Conservation (phyloP, 2,888 invertebrate species). For the Cenopis cana region DNA sequence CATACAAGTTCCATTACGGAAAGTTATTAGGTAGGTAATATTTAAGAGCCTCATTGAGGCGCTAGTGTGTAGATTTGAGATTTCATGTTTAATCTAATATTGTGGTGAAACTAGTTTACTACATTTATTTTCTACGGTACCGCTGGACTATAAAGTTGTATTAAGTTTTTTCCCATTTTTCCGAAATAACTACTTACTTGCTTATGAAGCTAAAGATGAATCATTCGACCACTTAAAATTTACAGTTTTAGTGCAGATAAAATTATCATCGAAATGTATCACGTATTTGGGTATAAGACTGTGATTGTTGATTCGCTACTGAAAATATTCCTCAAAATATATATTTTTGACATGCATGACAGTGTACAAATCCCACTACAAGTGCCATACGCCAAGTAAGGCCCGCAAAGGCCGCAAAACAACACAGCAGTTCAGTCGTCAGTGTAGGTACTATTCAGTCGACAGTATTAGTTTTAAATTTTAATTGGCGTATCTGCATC, state of each 20-base stretch:
- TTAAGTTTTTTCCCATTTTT: not conserved
- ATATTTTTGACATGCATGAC: not conserved
- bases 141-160: not conserved
- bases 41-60: conserved; percentile 31
- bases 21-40: conserved; percentile 3
- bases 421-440: not conserved
- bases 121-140: not conserved
- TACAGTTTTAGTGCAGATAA: too few species aligned
- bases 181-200: too few species aligned
- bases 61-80: not conserved
- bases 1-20: conserved; percentile 45
- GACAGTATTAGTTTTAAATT: not conserved
- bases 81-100: not conserved
- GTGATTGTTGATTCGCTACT: not conserved
- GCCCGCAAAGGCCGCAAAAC: not conserved
- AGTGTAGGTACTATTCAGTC: not conserved
- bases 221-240: too few species aligned
- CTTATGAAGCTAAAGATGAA: too few species aligned
- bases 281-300: not conserved
- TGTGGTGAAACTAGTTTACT: not conserved
- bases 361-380: not conserved
- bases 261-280: not conserved
- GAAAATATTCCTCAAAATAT: not conserved
- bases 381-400: not conserved
- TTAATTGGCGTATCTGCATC: not conserved